Conservation (phyloP, 2,113 vertebrate species). For the Canis aureus region DNA sequence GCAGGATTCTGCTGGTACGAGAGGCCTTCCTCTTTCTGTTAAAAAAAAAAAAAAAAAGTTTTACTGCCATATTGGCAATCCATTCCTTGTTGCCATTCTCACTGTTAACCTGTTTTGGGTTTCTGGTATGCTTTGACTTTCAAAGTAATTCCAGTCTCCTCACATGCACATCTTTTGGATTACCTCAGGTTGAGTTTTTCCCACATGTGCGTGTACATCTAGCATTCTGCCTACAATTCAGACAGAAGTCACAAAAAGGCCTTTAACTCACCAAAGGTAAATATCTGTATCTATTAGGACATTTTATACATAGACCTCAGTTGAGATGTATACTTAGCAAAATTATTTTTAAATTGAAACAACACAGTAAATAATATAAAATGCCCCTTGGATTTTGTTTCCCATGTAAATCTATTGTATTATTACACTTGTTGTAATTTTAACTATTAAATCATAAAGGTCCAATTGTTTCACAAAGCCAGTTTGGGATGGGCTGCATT, state of each 20-base stretch:
- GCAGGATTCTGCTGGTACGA: too few relatives aligned
- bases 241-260: slow-evolving; percentile 83
- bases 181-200: slow-evolving; percentile 78
- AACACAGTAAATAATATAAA: slow-evolving; percentile 83
- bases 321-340: slow-evolving; percentile 84
- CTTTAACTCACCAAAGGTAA: slow-evolving; percentile 87
- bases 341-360: slow-evolving; percentile 86
- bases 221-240: slow-evolving; percentile 73
- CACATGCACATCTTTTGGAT: slow-evolving; percentile 70
- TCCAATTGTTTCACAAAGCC: slow-evolving; percentile 86
- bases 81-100: slow-evolving; percentile 80
- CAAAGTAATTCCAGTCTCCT: slow-evolving; percentile 73
- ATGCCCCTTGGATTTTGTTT: slow-evolving; percentile 77
- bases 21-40: slow-evolving; percentile 84
- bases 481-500: slow-evolving; percentile 88
- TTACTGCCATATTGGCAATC: slow-evolving; percentile 89
- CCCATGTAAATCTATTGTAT: slow-evolving; percentile 82
- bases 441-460: slow-evolving; percentile 81
- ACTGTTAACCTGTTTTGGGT: slow-evolving; percentile 55
- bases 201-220: slow-evolving; percentile 70
- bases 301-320: slow-evolving; percentile 84
- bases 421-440: slow-evolving; percentile 82
- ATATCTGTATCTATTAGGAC: slow-evolving; percentile 84
- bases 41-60: slow-evolving; percentile 74
- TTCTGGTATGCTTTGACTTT: slow-evolving; percentile 74